Evolutionary conservation across 2,888 invertebrate genomes (phyloP), one percentile per base, ranked within the genome.

Genomic region (Plutella xylostella): DNA sequence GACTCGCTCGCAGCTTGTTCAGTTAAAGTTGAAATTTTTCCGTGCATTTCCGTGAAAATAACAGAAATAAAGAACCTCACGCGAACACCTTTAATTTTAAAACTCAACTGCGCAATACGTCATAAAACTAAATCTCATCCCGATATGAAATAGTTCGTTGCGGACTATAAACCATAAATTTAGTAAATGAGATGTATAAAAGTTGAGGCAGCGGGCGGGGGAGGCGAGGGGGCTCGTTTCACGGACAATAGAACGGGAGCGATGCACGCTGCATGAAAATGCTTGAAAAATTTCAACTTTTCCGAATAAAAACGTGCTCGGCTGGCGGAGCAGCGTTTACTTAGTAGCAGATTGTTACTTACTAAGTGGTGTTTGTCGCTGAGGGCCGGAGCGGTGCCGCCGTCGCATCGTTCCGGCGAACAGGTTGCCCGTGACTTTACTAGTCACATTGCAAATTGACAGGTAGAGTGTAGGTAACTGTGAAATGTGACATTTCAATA

Each of bases 161-260:
- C 18, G 14, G 33, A 20, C n/a, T n/a, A 12, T 12, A 37, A 17
- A 11, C 19, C 45, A 45, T 49, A 49, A 49, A 49, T 49, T 34
- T 38, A 37, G 41, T 38, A 47, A 49, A 49, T 49, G 49, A 49
- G 48, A 48, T 49, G 47, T 49, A 47, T 25, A 38, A 47, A 45
- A 40, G 45, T 49, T 43, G 22, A 40, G 1, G 15, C 22, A 22
- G 39, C 14, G 22, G 5, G 19, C 18, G 30, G 7, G 30, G 1
- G 14, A 19, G 40, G 40, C 25, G n/a, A 14, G 25, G 17, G 25
- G 12, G 40, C 52, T 54, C 45, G 51, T 56, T 57, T 55, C 51
- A 50, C 57, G 51, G 50, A 47, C 52, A 49, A 54, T 56, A 56
- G 53, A 47, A 55, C 53, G 46, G 19, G 31, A 49, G 49, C 39